These are phyloP conservation scores for Macrophya alboannulata DNA, from an alignment of 2,888 invertebrate species.

Conservation along the genomic window DNA sequence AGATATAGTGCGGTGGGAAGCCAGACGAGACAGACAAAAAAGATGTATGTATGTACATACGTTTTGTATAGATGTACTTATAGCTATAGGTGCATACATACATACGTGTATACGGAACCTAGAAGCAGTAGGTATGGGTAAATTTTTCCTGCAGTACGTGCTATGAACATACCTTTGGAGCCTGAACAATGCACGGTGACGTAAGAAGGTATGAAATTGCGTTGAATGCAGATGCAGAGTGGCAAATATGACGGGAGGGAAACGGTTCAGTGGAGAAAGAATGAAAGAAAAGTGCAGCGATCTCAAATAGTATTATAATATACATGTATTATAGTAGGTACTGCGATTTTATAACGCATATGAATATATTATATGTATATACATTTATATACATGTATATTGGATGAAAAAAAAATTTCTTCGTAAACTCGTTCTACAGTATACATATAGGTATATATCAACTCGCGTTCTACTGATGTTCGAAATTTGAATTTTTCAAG, in stretches of 20 bases:
- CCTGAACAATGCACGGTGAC: constrained; percentile 48
- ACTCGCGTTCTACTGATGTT: not conserved
- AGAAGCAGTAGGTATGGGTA: not conserved
- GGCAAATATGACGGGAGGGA: constrained; percentile 41
- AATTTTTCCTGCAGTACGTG: constrained; percentile 23
- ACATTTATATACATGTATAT: not conserved
- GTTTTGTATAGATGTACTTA: not conserved
- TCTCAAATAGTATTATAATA: constrained; percentile 3
- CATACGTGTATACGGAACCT: not conserved
- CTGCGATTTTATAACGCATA: constrained; percentile 15
- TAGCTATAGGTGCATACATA: not conserved
- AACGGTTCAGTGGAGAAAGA: constrained; percentile 18
- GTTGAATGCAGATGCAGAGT: constrained; percentile 37
- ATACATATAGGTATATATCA: not conserved
- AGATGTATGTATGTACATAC: not conserved
- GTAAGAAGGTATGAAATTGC: constrained; percentile 50
- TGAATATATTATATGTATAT: not conserved
- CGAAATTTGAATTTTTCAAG: not conserved
- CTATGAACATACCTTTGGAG: constrained; percentile 29
- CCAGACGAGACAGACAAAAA: not conserved
- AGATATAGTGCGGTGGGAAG: not conserved
- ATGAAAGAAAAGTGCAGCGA: constrained; percentile 35
- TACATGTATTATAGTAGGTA: not conserved
- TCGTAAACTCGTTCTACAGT: not conserved
- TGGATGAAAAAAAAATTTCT: not conserved